These are phyloP conservation scores for Biston stratarius DNA, from an alignment of 2,888 invertebrate genomes.

Conservation along the genomic window DNA sequence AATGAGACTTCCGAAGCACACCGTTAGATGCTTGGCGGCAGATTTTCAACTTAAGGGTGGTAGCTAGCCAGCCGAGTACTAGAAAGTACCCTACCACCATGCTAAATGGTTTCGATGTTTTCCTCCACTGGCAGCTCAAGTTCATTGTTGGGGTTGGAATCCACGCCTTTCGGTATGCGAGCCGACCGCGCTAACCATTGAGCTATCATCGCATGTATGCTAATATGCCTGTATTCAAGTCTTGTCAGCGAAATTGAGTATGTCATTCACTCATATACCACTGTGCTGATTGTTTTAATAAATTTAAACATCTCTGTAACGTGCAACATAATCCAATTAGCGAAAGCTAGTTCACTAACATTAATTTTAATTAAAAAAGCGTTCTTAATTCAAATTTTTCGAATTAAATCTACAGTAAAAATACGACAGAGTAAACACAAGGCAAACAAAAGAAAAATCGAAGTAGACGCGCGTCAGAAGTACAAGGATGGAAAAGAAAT, in stretches of 20 bases:
- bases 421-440: conserved; percentile 38
- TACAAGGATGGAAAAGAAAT: conserved; percentile 46
- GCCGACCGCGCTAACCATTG: no score
- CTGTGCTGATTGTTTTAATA: conserved; percentile 18
- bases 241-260: conserved; percentile 7
- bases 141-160: no score
- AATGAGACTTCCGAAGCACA: no score
- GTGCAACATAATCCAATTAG: conserved; percentile 15
- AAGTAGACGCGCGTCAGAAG: conserved; percentile 39
- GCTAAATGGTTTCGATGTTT: no score
- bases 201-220: no score
- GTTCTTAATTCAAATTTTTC: background rate
- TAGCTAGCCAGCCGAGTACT: no score
- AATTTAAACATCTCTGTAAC: conserved; percentile 22
- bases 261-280: conserved; percentile 9
- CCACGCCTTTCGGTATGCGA: no score
- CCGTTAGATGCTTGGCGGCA: no score
- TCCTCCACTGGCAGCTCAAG: no score
- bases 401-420: conserved; percentile 15
- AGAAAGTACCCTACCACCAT: no score
- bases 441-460: conserved; percentile 41
- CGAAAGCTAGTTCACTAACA: conserved; percentile 12
- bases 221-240: background rate
- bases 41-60: no score
- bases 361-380: conserved; percentile 19